Conservation (phyloP, 2,113 vertebrate genomes). For the Dasypus novemcinctus region DNA sequence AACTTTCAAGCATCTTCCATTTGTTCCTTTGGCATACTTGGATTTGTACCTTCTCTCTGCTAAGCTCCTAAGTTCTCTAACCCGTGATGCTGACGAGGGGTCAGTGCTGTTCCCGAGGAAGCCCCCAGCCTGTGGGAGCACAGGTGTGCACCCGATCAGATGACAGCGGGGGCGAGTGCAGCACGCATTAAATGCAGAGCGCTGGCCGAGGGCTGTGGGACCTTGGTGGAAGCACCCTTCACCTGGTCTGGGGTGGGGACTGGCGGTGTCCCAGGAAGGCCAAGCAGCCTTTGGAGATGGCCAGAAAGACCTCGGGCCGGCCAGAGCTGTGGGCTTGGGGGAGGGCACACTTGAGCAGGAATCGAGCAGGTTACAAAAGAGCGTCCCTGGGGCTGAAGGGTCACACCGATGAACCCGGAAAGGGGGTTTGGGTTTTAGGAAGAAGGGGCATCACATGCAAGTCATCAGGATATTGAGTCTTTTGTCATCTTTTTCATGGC, state of each 20-base stretch:
- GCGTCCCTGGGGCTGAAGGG: not conserved
- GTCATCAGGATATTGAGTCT: not conserved
- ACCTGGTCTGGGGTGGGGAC: not conserved
- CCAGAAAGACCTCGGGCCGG: not conserved
- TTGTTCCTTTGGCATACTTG: not conserved
- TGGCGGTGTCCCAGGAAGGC: not conserved
- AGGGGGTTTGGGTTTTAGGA: not conserved
- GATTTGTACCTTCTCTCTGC: not conserved
- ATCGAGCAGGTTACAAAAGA: not conserved
- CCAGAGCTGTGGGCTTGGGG: not conserved
- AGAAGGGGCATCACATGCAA: not conserved
- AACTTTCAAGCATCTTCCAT: not conserved
- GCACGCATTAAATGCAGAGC: not conserved
- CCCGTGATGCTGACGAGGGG: not conserved
- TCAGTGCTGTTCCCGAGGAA: not conserved
- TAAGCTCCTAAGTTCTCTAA: not conserved
- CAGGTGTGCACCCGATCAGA: too few species aligned
- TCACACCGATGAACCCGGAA: not conserved
- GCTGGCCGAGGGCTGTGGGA: not conserved
- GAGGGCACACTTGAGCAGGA: not conserved
- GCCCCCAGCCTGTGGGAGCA: not conserved
- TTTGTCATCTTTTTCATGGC: not conserved
- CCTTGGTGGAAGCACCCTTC: not conserved
- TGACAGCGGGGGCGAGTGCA: accelerated
- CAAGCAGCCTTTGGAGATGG: not conserved